phyloP scores from a whole-genome alignment of 2,797 vertebrate species.

The Lithobates sylvaticus region DNA sequence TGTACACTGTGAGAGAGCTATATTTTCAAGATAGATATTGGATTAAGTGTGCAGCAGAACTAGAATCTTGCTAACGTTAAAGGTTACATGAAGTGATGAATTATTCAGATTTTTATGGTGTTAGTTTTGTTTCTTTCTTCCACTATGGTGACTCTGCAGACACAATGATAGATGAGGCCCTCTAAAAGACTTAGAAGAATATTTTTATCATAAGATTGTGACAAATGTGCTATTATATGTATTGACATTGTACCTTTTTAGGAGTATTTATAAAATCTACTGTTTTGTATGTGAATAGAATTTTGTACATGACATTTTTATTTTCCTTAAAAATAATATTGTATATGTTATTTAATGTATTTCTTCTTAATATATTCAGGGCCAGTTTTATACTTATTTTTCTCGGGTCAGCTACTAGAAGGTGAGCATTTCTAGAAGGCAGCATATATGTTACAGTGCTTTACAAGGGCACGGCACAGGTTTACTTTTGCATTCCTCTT shows the following conservation, averaged over 20 bases:
- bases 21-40: slow-evolving; percentile 25
- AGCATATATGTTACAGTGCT: no score
- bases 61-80: slow-evolving; percentile 13
- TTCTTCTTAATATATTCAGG: no score
- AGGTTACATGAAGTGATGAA: slow-evolving; percentile 55
- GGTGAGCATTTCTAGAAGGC: no score
- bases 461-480: no score
- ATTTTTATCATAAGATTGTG: slow-evolving; percentile 66
- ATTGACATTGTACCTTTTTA: slow-evolving; percentile 13
- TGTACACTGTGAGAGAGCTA: neutral
- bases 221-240: slow-evolving; percentile 34
- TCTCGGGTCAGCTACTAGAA: no score
- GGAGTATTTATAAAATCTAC: slow-evolving; percentile 12
- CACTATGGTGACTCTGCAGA: slow-evolving; percentile 50
- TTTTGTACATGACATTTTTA: no score
- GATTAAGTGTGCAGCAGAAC: slow-evolving; percentile 31
- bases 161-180: slow-evolving; percentile 66
- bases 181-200: slow-evolving; percentile 65
- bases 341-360: no score
- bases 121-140: slow-evolving; percentile 63
- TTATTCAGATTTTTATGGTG: slow-evolving; percentile 66
- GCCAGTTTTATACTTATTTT: no score
- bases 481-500: no score
- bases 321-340: no score
- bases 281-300: neutral